Conservation (phyloP, 1,140 invertebrate species). For the Ladona fulva region DNA sequence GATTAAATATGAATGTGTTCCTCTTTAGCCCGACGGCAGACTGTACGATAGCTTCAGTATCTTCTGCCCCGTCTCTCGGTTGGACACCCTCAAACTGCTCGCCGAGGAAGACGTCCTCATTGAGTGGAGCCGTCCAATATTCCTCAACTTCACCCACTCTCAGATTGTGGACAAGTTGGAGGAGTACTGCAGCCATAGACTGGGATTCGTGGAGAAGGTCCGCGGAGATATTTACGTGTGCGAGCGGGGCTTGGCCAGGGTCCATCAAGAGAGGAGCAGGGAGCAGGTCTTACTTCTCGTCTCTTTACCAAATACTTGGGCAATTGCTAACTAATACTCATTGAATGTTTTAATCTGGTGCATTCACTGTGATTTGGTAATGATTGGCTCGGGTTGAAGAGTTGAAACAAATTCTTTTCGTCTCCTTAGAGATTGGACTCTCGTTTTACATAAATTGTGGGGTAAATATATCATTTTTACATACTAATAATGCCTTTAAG, state of each 20-base stretch:
- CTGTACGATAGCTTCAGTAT: constrained; percentile 71
- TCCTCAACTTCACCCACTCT: constrained; percentile 72
- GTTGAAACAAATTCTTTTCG: too few species aligned
- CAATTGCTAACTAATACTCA: too few species aligned
- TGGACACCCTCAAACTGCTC: constrained; percentile 57
- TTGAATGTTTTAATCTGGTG: too few species aligned
- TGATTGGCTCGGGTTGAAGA: too few species aligned
- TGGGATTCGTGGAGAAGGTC: constrained; percentile 53
- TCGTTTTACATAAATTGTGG: too few species aligned
- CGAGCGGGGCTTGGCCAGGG: constrained; percentile 30
- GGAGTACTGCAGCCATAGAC: constrained; percentile 46
- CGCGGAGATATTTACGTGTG: constrained; percentile 67
- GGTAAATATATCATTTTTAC: too few species aligned
- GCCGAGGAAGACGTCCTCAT: constrained; percentile 63
- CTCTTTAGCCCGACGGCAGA: constrained; percentile 56
- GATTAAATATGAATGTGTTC: neutral
- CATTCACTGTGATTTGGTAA: too few species aligned
- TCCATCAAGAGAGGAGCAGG: neutral
- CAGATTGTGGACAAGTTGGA: constrained; percentile 63
- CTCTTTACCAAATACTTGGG: too few species aligned
- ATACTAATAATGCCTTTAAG: too few species aligned
- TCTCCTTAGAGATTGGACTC: too few species aligned
- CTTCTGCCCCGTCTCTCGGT: constrained; percentile 64
- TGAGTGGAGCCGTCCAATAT: constrained; percentile 65
- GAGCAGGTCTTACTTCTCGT: neutral